These are phyloP conservation scores for Spilarctia lutea DNA, from an alignment of 2,888 invertebrate species.

Conservation along the genomic window DNA sequence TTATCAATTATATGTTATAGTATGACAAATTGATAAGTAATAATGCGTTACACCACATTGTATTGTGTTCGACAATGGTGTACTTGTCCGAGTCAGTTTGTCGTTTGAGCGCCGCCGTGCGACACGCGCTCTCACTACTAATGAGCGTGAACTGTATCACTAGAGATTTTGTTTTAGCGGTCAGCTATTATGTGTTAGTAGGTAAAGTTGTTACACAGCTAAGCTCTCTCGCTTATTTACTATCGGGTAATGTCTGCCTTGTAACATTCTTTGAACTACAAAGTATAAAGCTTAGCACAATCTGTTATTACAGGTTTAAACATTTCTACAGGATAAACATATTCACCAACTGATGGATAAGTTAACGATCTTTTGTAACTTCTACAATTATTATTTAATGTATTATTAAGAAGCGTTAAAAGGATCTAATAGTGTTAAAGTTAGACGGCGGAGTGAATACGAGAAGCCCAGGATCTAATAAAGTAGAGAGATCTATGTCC, in stretches of 20 bases:
- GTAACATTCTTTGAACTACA: neutral
- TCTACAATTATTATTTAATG: neutral
- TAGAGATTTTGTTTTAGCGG: neutral
- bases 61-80: constrained; percentile 1
- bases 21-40: neutral
- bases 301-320: neutral
- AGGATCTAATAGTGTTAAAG: neutral
- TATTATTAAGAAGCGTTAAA: neutral
- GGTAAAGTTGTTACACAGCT: neutral
- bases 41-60: neutral
- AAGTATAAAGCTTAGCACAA: neutral
- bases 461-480: no score
- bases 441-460: no score
- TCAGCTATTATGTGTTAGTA: neutral
- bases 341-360: neutral
- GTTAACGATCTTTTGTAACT: neutral
- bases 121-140: constrained; percentile 8
- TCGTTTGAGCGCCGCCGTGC: constrained; percentile 8
- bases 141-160: neutral
- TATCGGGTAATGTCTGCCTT: neutral
- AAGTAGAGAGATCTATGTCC: no score
- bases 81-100: neutral
- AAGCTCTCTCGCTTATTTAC: neutral
- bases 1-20: neutral
- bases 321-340: neutral